Evolutionary conservation across 2,113 vertebrate species (phyloP), one percentile per base, ranked within the genome.

Genomic region (Copsychus sechellarum): DNA sequence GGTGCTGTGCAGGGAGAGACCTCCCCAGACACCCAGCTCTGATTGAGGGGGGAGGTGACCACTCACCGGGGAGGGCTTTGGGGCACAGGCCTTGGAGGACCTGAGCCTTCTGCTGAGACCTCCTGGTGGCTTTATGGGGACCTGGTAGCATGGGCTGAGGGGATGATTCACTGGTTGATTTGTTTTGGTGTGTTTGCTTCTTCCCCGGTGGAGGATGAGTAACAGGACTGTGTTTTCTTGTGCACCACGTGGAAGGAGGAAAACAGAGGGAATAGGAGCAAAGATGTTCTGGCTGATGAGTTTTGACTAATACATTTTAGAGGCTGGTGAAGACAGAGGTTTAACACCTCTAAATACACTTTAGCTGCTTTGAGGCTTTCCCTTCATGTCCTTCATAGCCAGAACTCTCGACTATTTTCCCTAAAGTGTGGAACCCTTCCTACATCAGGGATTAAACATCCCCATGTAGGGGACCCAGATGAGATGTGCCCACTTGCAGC

Each of bases 191-290:
- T 14, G 18, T 42, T 85, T 86, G 11, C 28, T 38, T 69, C 62
- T 81, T 50, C 22, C 51, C 21, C 0, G 1, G 24, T 1, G 5
- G 14, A 85, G n/a, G 73, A 60, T 47, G 54, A 48, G 40, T 79
- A 70, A 66, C 0, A 0, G 72, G 43, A 78, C 14, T 0, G 2
- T 1, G 3, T 73, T 93, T 95, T 48, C 36, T 64, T 70, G 53
- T 22, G 40, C 8, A 0, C 54, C 7, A 0, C 0, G 1, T 36
- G 22, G 60, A 71, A 85, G 62, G 18, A 78, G 40, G 42, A 64
- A 77, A 86, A 67, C 3, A 0, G 3, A 45, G 11, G 47, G 23
- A 34, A 57, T 6, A 64, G 13, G 64, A 83, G 47, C 45, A 70
- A 47, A 74, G 50, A 43, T 9, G 6, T 15, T 86, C n/a, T 43